Evolutionary conservation across 2,113 vertebrate species (phyloP).

Genomic region (Azemiops feae): DNA sequence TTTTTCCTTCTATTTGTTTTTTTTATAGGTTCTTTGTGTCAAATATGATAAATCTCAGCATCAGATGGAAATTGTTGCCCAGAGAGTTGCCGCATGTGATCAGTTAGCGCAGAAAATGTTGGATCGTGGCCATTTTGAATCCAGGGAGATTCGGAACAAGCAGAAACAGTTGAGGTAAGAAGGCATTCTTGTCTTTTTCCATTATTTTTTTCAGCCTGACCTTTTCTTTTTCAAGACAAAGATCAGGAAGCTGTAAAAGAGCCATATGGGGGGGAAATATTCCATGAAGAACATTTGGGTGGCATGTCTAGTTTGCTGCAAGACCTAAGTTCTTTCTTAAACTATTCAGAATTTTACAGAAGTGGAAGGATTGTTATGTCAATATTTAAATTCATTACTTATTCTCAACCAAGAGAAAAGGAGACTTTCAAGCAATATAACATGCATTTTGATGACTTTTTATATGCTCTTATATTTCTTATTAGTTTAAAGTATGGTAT

Average conservation of each 20-base stretch:
- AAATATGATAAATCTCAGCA: slow-evolving; percentile 76
- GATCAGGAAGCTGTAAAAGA: slow-evolving; percentile 5
- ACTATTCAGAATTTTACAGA: background rate
- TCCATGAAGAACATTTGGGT: background rate
- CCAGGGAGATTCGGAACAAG: slow-evolving; percentile 63
- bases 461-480: background rate
- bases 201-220: slow-evolving; percentile 6
- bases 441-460: background rate
- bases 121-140: slow-evolving; percentile 66
- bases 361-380: background rate
- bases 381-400: background rate
- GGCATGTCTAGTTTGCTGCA: background rate
- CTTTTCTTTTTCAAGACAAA: background rate
- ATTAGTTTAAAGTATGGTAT: background rate
- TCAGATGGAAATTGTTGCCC: slow-evolving; percentile 75
- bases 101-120: slow-evolving; percentile 70
- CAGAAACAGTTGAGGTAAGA: slow-evolving; percentile 77
- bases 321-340: background rate
- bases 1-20: background rate
- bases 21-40: slow-evolving; percentile 75
- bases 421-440: background rate
- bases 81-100: slow-evolving; percentile 69
- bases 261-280: background rate
- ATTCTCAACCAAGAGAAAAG: background rate
- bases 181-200: background rate